Evolutionary conservation across 2,797 vertebrate species (phyloP).

Genomic region (Delichon dasypus): DNA sequence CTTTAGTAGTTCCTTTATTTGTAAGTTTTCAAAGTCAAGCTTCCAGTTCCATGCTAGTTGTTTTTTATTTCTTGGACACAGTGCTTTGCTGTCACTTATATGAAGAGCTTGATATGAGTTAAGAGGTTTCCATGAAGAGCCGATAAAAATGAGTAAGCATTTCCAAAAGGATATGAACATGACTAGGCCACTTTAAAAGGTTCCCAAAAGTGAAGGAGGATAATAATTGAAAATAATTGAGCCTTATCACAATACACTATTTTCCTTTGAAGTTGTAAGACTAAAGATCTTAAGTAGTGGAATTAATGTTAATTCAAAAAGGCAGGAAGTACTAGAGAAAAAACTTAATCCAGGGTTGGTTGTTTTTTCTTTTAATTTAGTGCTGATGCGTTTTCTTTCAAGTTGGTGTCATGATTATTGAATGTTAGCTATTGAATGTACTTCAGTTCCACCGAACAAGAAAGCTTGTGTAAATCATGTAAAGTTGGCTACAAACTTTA

Average conservation of each 20-base stretch:
- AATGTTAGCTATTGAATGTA: not conserved
- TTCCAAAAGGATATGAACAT: not conserved
- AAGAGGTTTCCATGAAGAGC: not conserved
- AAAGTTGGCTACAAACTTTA: not conserved
- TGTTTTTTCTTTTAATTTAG: not conserved
- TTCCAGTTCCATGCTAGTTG: not conserved
- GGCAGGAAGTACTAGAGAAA: not conserved
- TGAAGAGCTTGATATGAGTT: not conserved
- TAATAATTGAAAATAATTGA: not conserved
- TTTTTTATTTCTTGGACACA: not conserved
- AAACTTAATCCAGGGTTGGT: not conserved
- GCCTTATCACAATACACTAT: not conserved
- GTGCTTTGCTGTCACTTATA: not conserved
- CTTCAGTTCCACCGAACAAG: not conserved
- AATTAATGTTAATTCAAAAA: not conserved
- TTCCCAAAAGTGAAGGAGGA: not conserved
- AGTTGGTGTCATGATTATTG: not conserved
- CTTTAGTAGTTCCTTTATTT: not conserved
- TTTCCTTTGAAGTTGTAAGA: not conserved
- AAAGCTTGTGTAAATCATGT: not conserved
- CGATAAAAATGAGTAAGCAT: not conserved
- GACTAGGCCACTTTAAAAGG: not conserved
- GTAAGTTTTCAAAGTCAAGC: not conserved
- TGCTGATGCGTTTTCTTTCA: not conserved
- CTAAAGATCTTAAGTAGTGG: not conserved